Evolutionary conservation across 2,797 vertebrate species (phyloP).

Genomic region (Malurus leucopterus): DNA sequence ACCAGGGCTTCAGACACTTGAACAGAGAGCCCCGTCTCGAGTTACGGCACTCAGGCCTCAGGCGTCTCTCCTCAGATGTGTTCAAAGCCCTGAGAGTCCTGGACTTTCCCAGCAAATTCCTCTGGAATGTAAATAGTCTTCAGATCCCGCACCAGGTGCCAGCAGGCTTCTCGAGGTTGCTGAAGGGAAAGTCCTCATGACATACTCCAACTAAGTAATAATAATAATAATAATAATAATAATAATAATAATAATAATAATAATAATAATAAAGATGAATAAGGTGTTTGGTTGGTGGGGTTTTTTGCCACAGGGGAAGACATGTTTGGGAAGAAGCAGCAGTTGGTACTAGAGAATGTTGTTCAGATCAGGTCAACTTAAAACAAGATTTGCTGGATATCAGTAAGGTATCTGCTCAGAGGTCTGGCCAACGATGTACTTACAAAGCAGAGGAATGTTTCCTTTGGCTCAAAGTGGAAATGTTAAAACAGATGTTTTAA

Average conservation of each 20-base stretch:
- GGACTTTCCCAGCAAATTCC: slow-evolving; percentile 74
- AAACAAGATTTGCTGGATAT: neutral
- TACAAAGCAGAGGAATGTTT: neutral
- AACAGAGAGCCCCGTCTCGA: neutral
- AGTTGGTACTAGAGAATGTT: neutral
- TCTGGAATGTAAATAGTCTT: slow-evolving; percentile 71
- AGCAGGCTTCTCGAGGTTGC: slow-evolving; percentile 44
- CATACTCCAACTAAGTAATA: neutral
- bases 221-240: neutral
- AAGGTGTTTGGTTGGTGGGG: neutral
- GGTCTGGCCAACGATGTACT: fast-evolving
- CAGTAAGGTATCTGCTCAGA: neutral
- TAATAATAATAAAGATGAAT: neutral
- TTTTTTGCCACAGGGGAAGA: neutral
- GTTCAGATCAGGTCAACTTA: neutral
- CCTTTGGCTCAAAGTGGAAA: neutral
- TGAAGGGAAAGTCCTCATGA: slow-evolving; percentile 38
- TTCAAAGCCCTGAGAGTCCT: slow-evolving; percentile 61
- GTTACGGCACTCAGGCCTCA: neutral
- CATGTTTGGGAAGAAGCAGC: neutral
- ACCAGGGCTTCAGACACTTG: neutral
- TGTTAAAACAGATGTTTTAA: neutral
- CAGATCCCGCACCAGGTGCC: slow-evolving; percentile 51
- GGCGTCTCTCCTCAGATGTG: slow-evolving; percentile 38
- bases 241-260: neutral